phyloP scores from a whole-genome alignment of 2,797 vertebrate genomes.

The Etheostoma perlongum region DNA sequence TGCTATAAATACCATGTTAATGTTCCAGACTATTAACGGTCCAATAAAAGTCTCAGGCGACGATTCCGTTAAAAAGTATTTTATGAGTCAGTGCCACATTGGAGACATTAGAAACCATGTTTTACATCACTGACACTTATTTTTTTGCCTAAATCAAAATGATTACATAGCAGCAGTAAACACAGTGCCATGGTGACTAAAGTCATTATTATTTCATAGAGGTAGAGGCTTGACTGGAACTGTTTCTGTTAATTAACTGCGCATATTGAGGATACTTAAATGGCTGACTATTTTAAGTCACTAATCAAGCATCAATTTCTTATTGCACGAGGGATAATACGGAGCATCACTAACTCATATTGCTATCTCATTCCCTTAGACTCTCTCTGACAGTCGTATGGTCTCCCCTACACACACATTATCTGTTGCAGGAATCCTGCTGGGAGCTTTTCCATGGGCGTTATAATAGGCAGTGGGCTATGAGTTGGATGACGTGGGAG shows the following conservation, averaged over 20 bases:
- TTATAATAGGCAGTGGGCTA: slow-evolving; percentile 35
- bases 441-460: slow-evolving; percentile 35
- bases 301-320: slow-evolving; percentile 30
- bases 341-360: slow-evolving; percentile 1
- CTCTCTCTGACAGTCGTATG: slow-evolving; percentile 1
- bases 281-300: slow-evolving; percentile 28
- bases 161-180: slow-evolving; percentile 45
- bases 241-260: slow-evolving; percentile 42
- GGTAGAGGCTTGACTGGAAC: slow-evolving; percentile 22
- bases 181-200: slow-evolving; percentile 21
- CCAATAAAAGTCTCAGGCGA: slow-evolving; percentile 56
- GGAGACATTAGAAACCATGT: slow-evolving; percentile 43
- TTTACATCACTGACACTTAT: slow-evolving; percentile 23
- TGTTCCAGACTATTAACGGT: slow-evolving; percentile 63
- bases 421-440: slow-evolving; percentile 32
- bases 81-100: slow-evolving; percentile 54
- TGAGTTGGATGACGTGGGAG: slow-evolving; percentile 56
- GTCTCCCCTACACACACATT: slow-evolving; percentile 23
- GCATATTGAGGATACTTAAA: slow-evolving; percentile 25
- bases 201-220: slow-evolving; percentile 26
- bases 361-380: slow-evolving; percentile 21
- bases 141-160: slow-evolving; percentile 30
- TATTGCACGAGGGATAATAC: slow-evolving; percentile 49
- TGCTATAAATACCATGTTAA: slow-evolving; percentile 61
- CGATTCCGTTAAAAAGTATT: slow-evolving; percentile 50